Evolutionary conservation across 2,797 vertebrate genomes (phyloP).

Genomic region (Coreius guichenoti): DNA sequence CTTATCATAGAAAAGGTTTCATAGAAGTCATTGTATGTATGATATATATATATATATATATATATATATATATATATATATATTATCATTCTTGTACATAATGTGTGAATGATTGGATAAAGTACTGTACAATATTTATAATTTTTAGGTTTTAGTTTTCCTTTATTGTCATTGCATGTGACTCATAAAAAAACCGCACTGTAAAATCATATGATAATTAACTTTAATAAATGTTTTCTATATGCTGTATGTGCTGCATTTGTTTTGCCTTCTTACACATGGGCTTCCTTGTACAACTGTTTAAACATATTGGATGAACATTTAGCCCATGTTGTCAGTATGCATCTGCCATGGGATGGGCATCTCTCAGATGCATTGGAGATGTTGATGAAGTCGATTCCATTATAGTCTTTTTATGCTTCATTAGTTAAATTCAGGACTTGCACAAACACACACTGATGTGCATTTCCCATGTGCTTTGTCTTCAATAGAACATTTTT

Average conservation of each 20-base stretch:
- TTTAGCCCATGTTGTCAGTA: neutral
- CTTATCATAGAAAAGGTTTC: neutral
- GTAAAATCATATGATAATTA: neutral
- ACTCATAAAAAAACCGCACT: too few relatives aligned
- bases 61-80: too few relatives aligned
- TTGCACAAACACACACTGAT: conserved; percentile 31
- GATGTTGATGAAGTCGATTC: conserved; percentile 9
- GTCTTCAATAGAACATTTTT: neutral
- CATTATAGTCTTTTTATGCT: conserved; percentile 28
- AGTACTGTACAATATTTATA: neutral
- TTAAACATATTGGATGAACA: conserved; percentile 3
- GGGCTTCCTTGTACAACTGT: neutral
- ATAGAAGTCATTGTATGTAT: neutral
- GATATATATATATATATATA: too few relatives aligned
- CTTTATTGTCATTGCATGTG: too few relatives aligned
- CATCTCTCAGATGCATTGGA: conserved; percentile 15
- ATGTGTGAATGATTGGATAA: neutral
- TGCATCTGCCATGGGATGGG: neutral
- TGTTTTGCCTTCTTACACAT: neutral
- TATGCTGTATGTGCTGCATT: neutral
- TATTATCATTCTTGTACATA: neutral
- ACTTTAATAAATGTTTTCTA: neutral
- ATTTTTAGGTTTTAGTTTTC: too few relatives aligned
- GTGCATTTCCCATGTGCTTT: neutral
- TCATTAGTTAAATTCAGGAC: conserved; percentile 29